Base-by-base conservation (phyloP, 2,797 vertebrate species). In the Galaxias olidus region DNA sequence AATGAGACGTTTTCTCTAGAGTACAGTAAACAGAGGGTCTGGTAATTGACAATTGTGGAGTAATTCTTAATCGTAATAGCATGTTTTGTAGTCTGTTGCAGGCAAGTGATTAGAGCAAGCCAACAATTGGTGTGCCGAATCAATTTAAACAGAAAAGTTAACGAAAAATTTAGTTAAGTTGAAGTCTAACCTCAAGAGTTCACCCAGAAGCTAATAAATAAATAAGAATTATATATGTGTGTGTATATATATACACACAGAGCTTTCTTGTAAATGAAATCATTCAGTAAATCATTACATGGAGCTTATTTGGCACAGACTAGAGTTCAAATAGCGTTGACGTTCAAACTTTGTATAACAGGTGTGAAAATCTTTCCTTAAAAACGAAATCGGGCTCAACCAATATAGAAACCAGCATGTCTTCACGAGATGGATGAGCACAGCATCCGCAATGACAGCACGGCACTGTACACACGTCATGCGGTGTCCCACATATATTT, bases 1-100 rank as follows among this genome's bases (percentile, higher is more conserved):
- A 90, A 87, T 89, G 81, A 87, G 84, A 65, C 76, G 49, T 87
- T 88, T 86, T 89, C 87, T 87, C 88, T 80, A 19, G 85, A 86
- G 87, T 82, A 80, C 9, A 68, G 82, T 84, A 85, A 85, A 89
- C 80, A 87, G 85, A 77, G 80, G 76, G 73, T 72, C 70, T 79
- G 45, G 17, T 85, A 87, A 88, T 84, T 86, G 83, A 89, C 86
- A 83, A 84, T 75, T 69, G 74, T 78, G 52, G 79, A 74, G 75
- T 77, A 76, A 87, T 83, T 84, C 74, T 81, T 85, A 79, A 86
- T 82, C 74, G 63, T 79, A 85, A 84, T 79, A 78, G 84, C 82
- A 74, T 74, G 75, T 75, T 73, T 79, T 61, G 77, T 77, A 71
- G 68, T 51, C 70, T 71, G 65, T 69, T 54, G 58, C 58, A 54